Evolutionary conservation across 2,888 invertebrate genomes (phyloP), one percentile per base, ranked within the genome.

Genomic region (Netelia fuscicornis): DNA sequence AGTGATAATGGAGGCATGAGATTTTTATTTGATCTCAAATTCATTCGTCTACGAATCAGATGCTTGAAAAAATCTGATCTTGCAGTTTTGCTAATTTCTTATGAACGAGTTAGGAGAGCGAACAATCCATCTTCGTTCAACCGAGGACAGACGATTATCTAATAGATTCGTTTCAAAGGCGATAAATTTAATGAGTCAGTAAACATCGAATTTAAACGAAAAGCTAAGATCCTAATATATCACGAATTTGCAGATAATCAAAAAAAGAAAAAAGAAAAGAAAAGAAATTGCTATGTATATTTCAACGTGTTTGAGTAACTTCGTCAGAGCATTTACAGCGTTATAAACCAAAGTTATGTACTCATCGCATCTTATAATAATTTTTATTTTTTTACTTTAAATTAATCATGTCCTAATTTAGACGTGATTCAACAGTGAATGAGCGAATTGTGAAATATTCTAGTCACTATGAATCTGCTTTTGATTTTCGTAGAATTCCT

Each of bases 401-500:
- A 90, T 89, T 87, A 88, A 90, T 89, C 88, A 87, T 88, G 86
- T 89, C 89, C 86, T 89, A 89, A 72, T 80, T 89, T 90, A 89
- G 88, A 89, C 88, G 90, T 91, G 90, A 90, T 90, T 90, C 91
- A 90, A 90, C 87, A 90, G 90, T 89, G 89, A 88, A 91, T 90
- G 88, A 90, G 90, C 91, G 90, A 91, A 91, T 89, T 92, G 92
- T 93, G 92, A 92, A 88, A 92, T 92, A 92, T 92, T 93, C 93
- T 93, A 93, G 93, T 93, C 93, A 93, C 88, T 89, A 89, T 87
- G 88, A 91, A 91, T 92, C 90, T 91, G 89, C 90, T 92, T 91
- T 88, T 89, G 85, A 89, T 83, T 94, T 90, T 78, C 67, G 67
- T 75, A 62, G 20, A 71, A 82, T 79, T 75, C 82, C 79, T 82